A percentile compares a stretch with the other conserved stretches of the same genome.
phyloP scores from a whole-genome alignment of 1,140 invertebrate species.

The Drosophila punjabiensis region DNA sequence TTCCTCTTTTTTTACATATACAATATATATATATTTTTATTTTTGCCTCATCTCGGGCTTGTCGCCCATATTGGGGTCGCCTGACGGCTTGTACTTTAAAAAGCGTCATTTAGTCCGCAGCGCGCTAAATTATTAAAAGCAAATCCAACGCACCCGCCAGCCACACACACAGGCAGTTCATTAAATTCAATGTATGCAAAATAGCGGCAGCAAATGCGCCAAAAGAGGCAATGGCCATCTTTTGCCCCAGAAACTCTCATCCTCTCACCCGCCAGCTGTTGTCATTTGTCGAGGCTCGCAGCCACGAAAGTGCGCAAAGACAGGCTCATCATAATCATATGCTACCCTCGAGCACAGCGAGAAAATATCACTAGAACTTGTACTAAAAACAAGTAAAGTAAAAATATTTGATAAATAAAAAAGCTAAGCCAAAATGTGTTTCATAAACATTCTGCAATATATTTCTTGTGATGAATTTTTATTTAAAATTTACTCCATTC shows the following conservation, averaged over 20 bases:
- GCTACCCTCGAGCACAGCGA: constrained; percentile 27
- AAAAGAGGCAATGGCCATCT: constrained; percentile 41
- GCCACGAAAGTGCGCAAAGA: constrained; percentile 62
- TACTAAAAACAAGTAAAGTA: not conserved
- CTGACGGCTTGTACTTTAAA: constrained; percentile 75
- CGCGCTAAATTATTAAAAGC: constrained; percentile 78
- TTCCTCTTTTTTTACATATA: constrained; percentile 35
- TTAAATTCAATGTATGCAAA: constrained; percentile 79
- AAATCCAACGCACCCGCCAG: constrained; percentile 56
- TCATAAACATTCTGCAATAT: not conserved
- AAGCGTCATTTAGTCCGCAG: constrained; percentile 74
- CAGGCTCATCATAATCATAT: constrained; percentile 72
- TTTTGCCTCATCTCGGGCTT: constrained; percentile 41
- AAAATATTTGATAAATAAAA: no score
- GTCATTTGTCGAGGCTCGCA: constrained; percentile 58
- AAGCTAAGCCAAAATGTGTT: not conserved
- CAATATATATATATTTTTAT: constrained; percentile 32
- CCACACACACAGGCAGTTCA: constrained; percentile 55
- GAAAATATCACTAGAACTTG: not conserved
- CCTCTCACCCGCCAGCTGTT: constrained; percentile 41
- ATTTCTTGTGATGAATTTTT: not conserved
- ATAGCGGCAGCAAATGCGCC: constrained; percentile 69
- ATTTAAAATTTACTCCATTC: not conserved
- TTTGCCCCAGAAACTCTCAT: not conserved
- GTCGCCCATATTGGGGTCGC: constrained; percentile 64